phyloP scores from a whole-genome alignment of 2,113 vertebrate species.

The Chrysemys picta region DNA sequence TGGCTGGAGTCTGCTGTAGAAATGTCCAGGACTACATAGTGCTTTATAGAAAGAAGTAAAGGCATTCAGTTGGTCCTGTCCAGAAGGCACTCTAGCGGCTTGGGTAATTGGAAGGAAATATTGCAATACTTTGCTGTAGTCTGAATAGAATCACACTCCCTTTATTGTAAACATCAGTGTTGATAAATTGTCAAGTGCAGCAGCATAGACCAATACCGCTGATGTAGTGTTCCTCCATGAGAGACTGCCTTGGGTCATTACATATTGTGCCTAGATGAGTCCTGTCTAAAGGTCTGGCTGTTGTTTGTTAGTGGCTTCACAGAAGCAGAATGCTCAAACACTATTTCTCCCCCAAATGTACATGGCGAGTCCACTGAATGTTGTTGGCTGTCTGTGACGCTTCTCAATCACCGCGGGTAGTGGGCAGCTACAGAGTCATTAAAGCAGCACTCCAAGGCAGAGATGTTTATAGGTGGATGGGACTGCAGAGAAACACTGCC shows the following conservation, averaged over 20 bases:
- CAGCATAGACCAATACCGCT: background rate
- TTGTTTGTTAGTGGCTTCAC: background rate
- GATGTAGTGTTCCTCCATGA: background rate
- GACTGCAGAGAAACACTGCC: background rate
- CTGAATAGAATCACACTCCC: slow-evolving; percentile 19
- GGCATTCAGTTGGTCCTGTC: background rate
- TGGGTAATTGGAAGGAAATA: slow-evolving; percentile 29
- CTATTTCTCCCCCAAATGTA: background rate
- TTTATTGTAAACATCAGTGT: background rate
- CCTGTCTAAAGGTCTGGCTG: background rate
- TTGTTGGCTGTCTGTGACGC: background rate
- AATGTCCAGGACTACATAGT: background rate
- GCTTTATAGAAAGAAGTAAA: slow-evolving; percentile 3
- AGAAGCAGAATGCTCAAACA: background rate
- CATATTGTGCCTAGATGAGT: background rate
- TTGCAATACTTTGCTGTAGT: slow-evolving; percentile 37
- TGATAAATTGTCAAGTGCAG: background rate
- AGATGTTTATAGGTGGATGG: background rate
- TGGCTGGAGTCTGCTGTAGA: background rate
- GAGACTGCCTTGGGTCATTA: slow-evolving; percentile 10
- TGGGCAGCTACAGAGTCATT: background rate
- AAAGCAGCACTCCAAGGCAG: accelerated
- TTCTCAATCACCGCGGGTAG: accelerated
- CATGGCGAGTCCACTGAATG: background rate
- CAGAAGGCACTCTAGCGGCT: background rate